Percentiles rank a stretch among this genome's conserved stretches.
Conservation (phyloP, 2,113 vertebrate species). For the Phocoena phocoena region DNA sequence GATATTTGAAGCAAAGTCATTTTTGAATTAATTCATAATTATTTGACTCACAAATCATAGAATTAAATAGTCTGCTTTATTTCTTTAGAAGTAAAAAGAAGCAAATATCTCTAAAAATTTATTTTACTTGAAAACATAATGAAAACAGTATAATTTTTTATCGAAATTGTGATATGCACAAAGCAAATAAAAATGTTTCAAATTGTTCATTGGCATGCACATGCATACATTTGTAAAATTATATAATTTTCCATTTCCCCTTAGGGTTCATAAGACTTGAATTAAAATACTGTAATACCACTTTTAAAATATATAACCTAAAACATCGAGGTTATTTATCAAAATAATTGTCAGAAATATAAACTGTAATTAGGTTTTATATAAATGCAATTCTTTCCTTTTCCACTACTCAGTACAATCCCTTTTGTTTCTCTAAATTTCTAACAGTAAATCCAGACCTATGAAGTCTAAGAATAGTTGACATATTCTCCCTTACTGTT, state of each 20-base stretch:
- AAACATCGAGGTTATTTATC: background rate
- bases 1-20: constrained; percentile 37
- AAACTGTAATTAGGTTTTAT: background rate
- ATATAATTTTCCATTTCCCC: background rate
- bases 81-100: background rate
- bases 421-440: background rate
- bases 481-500: background rate
- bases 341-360: background rate
- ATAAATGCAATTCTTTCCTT: background rate
- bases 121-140: background rate
- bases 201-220: background rate
- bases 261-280: background rate
- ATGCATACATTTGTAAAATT: background rate
- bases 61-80: background rate
- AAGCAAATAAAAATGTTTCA: constrained; percentile 10
- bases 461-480: background rate
- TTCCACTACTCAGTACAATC: background rate
- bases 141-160: background rate
- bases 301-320: background rate
- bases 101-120: background rate
- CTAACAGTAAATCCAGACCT: background rate
- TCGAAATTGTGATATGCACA: background rate
- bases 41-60: constrained; percentile 31
- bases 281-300: background rate
- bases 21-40: constrained; percentile 40